A percentile compares a stretch with the other conserved stretches of the same genome.
Conservation (phyloP, 2,797 vertebrate species). For the Hemibagrus guttatus region DNA sequence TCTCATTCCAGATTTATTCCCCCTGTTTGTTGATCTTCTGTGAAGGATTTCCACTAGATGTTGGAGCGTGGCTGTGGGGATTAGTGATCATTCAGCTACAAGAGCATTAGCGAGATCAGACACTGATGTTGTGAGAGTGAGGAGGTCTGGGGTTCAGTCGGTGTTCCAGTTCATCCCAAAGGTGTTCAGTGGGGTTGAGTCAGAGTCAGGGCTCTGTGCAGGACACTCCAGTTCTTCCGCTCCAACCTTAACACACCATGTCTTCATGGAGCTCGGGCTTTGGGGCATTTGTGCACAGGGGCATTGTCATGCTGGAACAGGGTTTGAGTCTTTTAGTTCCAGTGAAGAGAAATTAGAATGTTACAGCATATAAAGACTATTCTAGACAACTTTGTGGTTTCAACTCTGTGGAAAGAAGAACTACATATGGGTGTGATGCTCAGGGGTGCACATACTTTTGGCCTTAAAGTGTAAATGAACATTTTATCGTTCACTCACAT, state of each 20-base stretch:
- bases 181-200: not conserved
- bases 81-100: slow-evolving; percentile 2
- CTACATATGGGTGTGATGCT: too few relatives aligned
- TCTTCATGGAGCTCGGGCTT: not conserved
- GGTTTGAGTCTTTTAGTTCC: not conserved
- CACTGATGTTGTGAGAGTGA: not conserved
- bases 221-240: not conserved
- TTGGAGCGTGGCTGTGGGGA: not conserved
- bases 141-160: not conserved
- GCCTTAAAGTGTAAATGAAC: too few relatives aligned
- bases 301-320: not conserved
- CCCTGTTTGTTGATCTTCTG: too few relatives aligned
- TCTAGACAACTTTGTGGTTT: not conserved
- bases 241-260: not conserved
- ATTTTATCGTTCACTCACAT: not conserved
- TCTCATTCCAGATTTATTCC: not conserved
- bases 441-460: not conserved
- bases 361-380: not conserved
- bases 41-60: not conserved
- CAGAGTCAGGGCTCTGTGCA: not conserved
- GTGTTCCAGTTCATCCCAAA: not conserved
- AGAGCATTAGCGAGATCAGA: not conserved
- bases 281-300: not conserved
- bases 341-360: not conserved
- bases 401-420: not conserved